Conservation (phyloP, 2,113 vertebrate species). For the Notarius quadriscutis region DNA sequence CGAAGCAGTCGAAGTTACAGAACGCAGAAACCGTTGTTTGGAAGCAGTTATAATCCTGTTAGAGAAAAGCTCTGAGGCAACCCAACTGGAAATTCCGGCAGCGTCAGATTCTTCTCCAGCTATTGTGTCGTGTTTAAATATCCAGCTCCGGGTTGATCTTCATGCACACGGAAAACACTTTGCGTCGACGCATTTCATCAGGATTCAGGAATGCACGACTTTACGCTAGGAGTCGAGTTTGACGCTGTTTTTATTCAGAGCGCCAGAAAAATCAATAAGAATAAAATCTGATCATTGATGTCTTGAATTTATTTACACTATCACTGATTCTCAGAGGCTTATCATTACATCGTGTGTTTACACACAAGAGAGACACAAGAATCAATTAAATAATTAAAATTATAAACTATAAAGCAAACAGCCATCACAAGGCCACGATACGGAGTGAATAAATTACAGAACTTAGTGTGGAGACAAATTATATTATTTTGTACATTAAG, state of each 20-base stretch:
- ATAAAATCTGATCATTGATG: no score
- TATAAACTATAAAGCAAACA: not conserved
- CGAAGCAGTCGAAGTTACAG: not conserved
- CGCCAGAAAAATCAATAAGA: no score
- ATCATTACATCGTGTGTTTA: not conserved
- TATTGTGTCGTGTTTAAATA: constrained; percentile 11
- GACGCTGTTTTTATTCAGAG: not conserved
- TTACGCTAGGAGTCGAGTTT: not conserved
- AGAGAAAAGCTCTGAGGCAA: not conserved
- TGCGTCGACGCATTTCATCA: not conserved
- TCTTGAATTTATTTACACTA: no score
- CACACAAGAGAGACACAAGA: not conserved
- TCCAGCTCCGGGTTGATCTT: not conserved
- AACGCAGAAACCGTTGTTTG: not conserved
- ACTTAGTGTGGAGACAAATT: no score
- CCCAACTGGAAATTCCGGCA: constrained; percentile 20
- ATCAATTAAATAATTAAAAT: not conserved
- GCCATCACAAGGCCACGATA: not conserved
- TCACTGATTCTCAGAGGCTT: not conserved
- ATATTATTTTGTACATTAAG: no score
- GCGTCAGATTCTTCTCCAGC: not conserved
- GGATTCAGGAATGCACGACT: not conserved
- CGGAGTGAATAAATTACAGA: not conserved
- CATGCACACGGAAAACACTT: not conserved
- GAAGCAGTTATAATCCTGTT: not conserved